phyloP scores from a whole-genome alignment of 2,888 invertebrate genomes.

The Sclerodermus sp. region DNA sequence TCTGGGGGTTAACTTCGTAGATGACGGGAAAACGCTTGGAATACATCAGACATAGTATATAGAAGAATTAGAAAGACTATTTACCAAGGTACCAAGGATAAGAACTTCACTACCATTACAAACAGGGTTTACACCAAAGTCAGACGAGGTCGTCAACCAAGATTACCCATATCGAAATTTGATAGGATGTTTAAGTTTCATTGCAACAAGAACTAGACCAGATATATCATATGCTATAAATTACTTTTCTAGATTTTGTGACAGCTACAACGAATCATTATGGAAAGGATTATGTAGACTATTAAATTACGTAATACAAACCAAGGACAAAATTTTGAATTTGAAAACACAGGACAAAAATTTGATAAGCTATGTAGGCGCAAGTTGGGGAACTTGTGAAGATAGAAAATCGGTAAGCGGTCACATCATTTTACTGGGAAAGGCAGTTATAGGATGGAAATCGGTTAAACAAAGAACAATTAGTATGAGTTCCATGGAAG shows the following conservation, averaged over 20 bases:
- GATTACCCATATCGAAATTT: background rate
- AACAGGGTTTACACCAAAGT: background rate
- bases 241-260: background rate
- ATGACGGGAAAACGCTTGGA: background rate
- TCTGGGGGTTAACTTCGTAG: background rate
- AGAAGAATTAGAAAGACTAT: background rate
- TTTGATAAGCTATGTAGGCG: background rate
- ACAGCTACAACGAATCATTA: background rate
- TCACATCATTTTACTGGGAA: background rate
- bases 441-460: background rate
- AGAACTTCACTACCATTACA: background rate
- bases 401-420: background rate
- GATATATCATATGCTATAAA: background rate
- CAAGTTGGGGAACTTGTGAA: background rate
- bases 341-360: background rate
- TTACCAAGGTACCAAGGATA: background rate
- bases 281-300: background rate
- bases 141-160: background rate
- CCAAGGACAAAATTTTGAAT: background rate
- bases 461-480: background rate
- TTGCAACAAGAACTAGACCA: background rate
- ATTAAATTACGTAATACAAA: background rate
- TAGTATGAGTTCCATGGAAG: background rate
- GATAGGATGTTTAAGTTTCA: background rate
- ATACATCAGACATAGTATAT: background rate